Percentiles rank a stretch among this genome's conserved stretches.
phyloP scores from a whole-genome alignment of 1,140 invertebrate species.

The Eueides isabella region DNA sequence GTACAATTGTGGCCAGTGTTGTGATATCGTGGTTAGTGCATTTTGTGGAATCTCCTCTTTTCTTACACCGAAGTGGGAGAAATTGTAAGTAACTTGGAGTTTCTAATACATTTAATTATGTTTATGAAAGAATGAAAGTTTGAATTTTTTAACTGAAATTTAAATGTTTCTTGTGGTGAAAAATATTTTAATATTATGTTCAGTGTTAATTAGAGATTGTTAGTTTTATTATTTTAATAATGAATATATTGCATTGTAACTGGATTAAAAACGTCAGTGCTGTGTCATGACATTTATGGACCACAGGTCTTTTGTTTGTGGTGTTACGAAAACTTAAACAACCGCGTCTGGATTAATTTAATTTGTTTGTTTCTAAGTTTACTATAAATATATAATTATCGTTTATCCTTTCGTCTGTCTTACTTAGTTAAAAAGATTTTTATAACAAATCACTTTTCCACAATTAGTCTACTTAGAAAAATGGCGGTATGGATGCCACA shows the following conservation, averaged over 20 bases:
- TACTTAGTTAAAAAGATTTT: too few relatives aligned
- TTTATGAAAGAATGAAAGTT: conserved; percentile 4
- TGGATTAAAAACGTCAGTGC: background rate
- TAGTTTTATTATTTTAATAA: background rate
- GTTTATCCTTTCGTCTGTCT: too few relatives aligned
- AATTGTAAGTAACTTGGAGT: conserved; percentile 29
- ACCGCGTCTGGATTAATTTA: background rate
- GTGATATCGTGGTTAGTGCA: conserved; percentile 31
- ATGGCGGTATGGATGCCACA: too few relatives aligned
- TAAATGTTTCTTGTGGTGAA: background rate
- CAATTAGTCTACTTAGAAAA: too few relatives aligned
- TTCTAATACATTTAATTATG: background rate
- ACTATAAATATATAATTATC: too few relatives aligned
- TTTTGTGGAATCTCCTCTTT: conserved; percentile 21
- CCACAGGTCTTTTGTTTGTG: background rate
- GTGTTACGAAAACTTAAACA: background rate
- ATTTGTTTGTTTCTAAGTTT: background rate
- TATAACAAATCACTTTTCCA: too few relatives aligned
- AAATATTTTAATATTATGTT: background rate
- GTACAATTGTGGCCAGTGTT: conserved; percentile 37
- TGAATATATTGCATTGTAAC: background rate
- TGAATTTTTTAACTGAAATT: conserved; percentile 19
- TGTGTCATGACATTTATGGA: background rate
- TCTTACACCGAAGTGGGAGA: conserved; percentile 5
- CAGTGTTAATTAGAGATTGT: background rate